Evolutionary conservation across 2,113 vertebrate species (phyloP).

Genomic region (Grammomys surdaster): DNA sequence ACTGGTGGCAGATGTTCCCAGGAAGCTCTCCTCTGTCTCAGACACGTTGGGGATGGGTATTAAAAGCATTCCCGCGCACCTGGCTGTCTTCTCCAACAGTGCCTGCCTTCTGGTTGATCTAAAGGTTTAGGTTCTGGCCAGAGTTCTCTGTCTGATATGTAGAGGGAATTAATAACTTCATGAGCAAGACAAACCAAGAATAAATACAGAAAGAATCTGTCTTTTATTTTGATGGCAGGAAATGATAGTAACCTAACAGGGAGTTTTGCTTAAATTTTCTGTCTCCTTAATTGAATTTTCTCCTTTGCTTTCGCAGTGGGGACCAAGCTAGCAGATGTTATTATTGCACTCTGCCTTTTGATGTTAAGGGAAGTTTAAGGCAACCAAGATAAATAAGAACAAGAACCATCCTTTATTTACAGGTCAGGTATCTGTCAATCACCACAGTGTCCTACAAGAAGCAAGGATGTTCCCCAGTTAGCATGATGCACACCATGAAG

Average conservation of each 20-base stretch:
- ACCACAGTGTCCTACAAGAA: background rate
- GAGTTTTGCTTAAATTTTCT: constrained; percentile 57
- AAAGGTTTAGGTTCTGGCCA: background rate
- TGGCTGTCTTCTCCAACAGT: no score
- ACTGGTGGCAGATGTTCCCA: background rate
- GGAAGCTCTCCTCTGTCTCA: background rate
- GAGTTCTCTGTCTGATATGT: background rate
- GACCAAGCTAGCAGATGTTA: constrained; percentile 45
- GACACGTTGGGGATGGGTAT: background rate
- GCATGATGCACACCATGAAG: background rate
- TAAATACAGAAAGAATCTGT: constrained; percentile 62
- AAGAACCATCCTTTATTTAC: background rate
- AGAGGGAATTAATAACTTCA: constrained; percentile 24
- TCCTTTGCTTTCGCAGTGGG: constrained; percentile 49
- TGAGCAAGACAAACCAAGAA: constrained; percentile 35
- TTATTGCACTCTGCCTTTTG: constrained; percentile 64
- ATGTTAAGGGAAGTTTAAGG: constrained; percentile 47
- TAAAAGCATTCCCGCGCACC: background rate
- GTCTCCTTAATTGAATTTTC: constrained; percentile 70
- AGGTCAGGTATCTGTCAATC: constrained; percentile 4
- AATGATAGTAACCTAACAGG: constrained; percentile 57
- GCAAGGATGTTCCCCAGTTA: background rate
- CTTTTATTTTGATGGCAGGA: constrained; percentile 66
- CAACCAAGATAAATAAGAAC: background rate
- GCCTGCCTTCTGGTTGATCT: background rate